A percentile compares a stretch with the other conserved stretches of the same genome.
These are phyloP conservation scores for Porites divaricata DNA, from an alignment of 92 coral and sea anemone genomes.

Conservation along the genomic window DNA sequence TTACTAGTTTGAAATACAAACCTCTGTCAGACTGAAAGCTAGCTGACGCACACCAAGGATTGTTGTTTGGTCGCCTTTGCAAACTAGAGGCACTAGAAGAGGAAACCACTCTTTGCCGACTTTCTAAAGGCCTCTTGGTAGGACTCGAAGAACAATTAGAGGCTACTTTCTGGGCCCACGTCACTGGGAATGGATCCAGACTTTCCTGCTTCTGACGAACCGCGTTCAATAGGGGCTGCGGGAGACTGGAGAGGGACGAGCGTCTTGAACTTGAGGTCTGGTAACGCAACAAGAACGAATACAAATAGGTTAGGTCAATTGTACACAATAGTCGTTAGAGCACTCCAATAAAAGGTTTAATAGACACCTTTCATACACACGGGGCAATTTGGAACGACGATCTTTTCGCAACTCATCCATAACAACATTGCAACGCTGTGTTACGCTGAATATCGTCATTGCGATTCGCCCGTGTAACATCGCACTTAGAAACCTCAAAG, in stretches of 20 bases:
- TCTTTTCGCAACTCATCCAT: too few relatives aligned
- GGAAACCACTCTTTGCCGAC: slow-evolving; percentile 14
- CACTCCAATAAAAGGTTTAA: too few relatives aligned
- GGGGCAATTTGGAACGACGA: too few relatives aligned
- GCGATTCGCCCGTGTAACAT: too few relatives aligned
- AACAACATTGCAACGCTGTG: too few relatives aligned
- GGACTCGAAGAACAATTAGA: slow-evolving; percentile 30
- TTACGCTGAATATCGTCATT: too few relatives aligned
- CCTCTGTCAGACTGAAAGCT: slow-evolving; percentile 22
- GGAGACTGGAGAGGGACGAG: slow-evolving; percentile 34
- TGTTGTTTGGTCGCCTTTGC: neutral
- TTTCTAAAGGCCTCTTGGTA: slow-evolving; percentile 2
- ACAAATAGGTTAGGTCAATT: too few relatives aligned
- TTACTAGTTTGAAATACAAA: neutral
- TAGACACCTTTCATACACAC: too few relatives aligned
- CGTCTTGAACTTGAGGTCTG: slow-evolving; percentile 24
- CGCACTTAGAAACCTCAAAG: too few relatives aligned
- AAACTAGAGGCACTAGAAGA: slow-evolving; percentile 11
- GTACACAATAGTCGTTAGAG: too few relatives aligned
- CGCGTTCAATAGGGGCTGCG: slow-evolving; percentile 46
- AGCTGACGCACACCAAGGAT: slow-evolving; percentile 20
- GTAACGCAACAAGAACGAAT: neutral
- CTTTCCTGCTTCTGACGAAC: slow-evolving; percentile 32
- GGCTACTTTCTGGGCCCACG: slow-evolving; percentile 75
- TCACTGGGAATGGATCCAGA: slow-evolving; percentile 57